phyloP scores from a whole-genome alignment of 2,113 vertebrate genomes.

The Rhipidura dahli region DNA sequence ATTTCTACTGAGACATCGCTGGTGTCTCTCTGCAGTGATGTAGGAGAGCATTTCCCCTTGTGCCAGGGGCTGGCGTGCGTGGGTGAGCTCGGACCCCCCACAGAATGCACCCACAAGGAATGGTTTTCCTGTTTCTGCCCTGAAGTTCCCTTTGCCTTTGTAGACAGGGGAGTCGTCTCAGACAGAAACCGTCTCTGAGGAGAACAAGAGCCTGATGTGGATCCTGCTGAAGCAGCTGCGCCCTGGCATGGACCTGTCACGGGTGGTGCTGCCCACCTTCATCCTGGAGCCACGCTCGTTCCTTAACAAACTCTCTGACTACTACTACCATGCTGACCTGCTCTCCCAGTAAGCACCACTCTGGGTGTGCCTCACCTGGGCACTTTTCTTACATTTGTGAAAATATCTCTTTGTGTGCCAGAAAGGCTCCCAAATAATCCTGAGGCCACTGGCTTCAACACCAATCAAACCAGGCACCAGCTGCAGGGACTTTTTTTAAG shows the following conservation, averaged over 20 bases:
- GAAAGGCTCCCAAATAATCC: not conserved
- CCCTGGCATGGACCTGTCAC: constrained; percentile 93
- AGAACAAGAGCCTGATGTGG: constrained; percentile 92
- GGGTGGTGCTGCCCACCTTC: constrained; percentile 91
- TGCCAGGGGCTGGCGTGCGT: not conserved
- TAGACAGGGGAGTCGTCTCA: constrained; percentile 86
- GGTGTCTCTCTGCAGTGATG: not conserved
- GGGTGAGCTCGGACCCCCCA: not conserved
- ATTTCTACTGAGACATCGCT: not conserved
- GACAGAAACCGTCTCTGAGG: constrained; percentile 90
- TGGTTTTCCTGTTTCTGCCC: not conserved
- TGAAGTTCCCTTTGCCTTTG: not conserved
- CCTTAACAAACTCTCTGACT: constrained; percentile 92
- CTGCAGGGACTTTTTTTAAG: not conserved
- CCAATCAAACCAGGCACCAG: not conserved
- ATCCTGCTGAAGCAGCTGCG: constrained; percentile 87
- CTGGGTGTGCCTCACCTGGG: not conserved
- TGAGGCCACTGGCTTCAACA: not conserved
- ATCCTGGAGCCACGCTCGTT: constrained; percentile 94
- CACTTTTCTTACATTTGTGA: not conserved
- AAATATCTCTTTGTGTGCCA: not conserved
- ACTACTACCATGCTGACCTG: constrained; percentile 92
- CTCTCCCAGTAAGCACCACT: constrained; percentile 84
- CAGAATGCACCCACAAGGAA: not conserved
- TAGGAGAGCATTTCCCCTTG: not conserved